These are phyloP conservation scores for Cyphomyrmex costatus DNA, from an alignment of 1,140 invertebrate species.

Conservation along the genomic window DNA sequence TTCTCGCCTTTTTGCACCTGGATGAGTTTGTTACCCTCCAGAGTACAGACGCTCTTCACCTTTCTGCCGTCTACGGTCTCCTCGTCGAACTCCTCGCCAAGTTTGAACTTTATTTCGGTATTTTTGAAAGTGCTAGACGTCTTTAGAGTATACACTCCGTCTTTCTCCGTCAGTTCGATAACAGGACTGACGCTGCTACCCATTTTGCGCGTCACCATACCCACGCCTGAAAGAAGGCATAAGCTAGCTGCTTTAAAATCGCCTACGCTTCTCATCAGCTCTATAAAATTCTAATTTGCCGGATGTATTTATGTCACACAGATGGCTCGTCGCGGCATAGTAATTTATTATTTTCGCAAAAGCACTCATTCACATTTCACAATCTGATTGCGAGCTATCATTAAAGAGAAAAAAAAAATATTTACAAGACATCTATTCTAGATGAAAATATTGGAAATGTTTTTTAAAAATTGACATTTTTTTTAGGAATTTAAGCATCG, in stretches of 20 bases:
- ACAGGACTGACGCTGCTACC: conserved; percentile 91
- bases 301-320: neutral
- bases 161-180: conserved; percentile 91
- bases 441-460: no score
- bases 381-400: neutral
- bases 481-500: no score
- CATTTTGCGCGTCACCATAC: conserved; percentile 91
- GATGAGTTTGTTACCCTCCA: conserved; percentile 90
- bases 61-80: conserved; percentile 94
- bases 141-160: conserved; percentile 91
- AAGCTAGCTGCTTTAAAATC: neutral
- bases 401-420: neutral
- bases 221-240: conserved; percentile 90
- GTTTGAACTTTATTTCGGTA: conserved; percentile 92
- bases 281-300: neutral
- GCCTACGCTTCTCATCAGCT: neutral
- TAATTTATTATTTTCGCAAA: neutral
- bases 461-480: no score
- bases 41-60: conserved; percentile 91
- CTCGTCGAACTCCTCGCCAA: conserved; percentile 95
- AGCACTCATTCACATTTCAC: neutral
- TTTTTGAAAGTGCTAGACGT: conserved; percentile 95
- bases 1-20: conserved; percentile 91
- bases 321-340: neutral
- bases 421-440: no score